Conservation (phyloP, 2,888 invertebrate genomes). For the Mantis religiosa region DNA sequence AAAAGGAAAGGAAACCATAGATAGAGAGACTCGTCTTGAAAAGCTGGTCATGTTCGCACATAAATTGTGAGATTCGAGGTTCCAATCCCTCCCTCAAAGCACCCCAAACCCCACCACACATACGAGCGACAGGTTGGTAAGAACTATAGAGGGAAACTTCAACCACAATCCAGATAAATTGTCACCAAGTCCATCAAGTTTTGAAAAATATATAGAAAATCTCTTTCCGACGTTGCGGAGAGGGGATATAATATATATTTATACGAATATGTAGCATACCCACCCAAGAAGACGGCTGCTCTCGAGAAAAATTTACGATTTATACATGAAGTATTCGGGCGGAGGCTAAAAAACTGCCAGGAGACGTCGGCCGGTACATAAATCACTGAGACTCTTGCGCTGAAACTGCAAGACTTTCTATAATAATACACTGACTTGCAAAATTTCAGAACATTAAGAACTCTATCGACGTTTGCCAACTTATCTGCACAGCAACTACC, state of each 20-base stretch:
- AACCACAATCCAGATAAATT: conserved; percentile 26
- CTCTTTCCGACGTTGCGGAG: conserved; percentile 1
- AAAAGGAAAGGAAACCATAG: background rate
- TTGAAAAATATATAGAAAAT: conserved; percentile 16
- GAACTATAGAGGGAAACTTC: background rate
- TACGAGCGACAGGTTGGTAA: background rate
- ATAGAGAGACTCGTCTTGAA: conserved; percentile 18
- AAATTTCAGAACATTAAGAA: too few relatives aligned
- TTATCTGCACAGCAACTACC: too few relatives aligned
- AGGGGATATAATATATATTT: conserved; percentile 7
- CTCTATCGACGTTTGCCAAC: background rate
- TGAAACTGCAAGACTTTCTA: background rate
- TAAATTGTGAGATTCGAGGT: conserved; percentile 30
- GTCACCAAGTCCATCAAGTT: conserved; percentile 26
- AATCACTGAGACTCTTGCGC: background rate
- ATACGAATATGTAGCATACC: background rate
- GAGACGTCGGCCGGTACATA: background rate
- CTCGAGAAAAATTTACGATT: background rate
- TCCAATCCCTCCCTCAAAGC: background rate
- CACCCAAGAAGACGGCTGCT: background rate
- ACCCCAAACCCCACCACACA: background rate
- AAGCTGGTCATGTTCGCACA: conserved; percentile 32
- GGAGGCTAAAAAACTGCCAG: background rate
- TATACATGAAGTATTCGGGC: conserved; percentile 4
- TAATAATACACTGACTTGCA: background rate